Base-by-base conservation (phyloP, 2,888 invertebrate genomes). In the Nomada ruficornis region DNA sequence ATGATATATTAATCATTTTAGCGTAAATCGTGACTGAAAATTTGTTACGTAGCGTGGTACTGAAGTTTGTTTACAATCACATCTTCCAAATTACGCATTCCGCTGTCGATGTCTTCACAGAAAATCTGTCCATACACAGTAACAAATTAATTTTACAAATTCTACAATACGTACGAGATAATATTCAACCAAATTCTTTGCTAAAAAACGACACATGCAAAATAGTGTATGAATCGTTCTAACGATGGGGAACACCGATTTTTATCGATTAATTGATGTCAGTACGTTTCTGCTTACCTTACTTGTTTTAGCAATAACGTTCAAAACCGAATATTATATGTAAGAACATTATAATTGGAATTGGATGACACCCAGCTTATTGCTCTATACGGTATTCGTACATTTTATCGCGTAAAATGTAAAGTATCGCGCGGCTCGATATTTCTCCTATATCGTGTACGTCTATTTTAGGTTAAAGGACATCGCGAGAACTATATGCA, bases 261-360 rank as follows among this genome's bases (percentile, higher is more conserved):
- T 36, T 80, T 82, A 82, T 82, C 26, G 80, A 81, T 82, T 75
- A 71, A 71, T 62, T 50, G 10, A 36, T 36, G 50, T 44, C 59
- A 44, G 29, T 59, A 57, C 67, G 50, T 26, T 54, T 73, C 26
- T 47, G 44, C 60, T 74, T 72, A 68, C 57, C 67, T 68, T 65
- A 55, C 26, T 10, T n/a, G 26, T 62, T 65, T 69, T 65, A 55
- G 55, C 64, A 82, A 62, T 67, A 62, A 63, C 57, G 23, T 52
- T 42, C 29, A 47, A 70, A 80, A 60, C 60, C 52, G 15, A 59
- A 59, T 70, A 81, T 62, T 74, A n/a, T 52, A 29, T 52, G 69
- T 13, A 36, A 36, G 10, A 55, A 47, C 62, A 81, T 82, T 82
- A 82, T 82, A 82, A 73, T 82, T 82, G 77, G 82, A 82, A 72